Base-by-base conservation (phyloP, 2,797 vertebrate species). In the Myripristis jacobus region DNA sequence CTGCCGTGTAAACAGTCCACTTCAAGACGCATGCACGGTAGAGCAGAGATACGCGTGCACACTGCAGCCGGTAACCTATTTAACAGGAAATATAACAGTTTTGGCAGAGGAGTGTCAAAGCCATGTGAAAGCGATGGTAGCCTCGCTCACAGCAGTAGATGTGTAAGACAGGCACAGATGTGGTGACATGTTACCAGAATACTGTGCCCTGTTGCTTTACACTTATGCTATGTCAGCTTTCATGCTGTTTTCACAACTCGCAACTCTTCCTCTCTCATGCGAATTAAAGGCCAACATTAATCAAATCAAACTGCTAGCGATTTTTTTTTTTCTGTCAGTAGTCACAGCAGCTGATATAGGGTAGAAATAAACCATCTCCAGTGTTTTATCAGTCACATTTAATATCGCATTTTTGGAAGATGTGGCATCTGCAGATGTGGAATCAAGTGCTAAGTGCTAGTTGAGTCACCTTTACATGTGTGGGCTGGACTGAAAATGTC, bases 401-500 rank as follows among this genome's bases (percentile, higher is more conserved):
- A 77, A 88, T 85, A 85, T 89, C 67, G 85, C 83, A 86, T n/a
- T 89, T 77, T 85, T 92, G 68, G 59, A 69, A 80, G 80, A 77
- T 60, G 84, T 73, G 83, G 80, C 82, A 83, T 77, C 73, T 75
- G 64, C 80, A 82, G 70, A 58, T 50, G 38, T 44, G 47, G 81
- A 86, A 65, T 78, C 71, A 70, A 77, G 82, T 64, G 85, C 73
- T 90, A 88, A 90, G 81, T 88, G 86, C 77, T 82, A 81, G 81
- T 88, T 92, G 88, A 92, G 83, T 93, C 89, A 92, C 80, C 67
- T 58, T 83, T 71, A 80, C 77, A 84, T 88, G 76, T 89, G 89
- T 91, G 84, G 77, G 76, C 66, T 81, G 79, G 72, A 83, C 67
- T 75, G 70, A 87, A 92, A 93, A 90, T 88, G 86, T 75, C 82